Evolutionary conservation across 2,797 vertebrate genomes (phyloP), one percentile per base, ranked within the genome.

Genomic region (Lates japonicus): DNA sequence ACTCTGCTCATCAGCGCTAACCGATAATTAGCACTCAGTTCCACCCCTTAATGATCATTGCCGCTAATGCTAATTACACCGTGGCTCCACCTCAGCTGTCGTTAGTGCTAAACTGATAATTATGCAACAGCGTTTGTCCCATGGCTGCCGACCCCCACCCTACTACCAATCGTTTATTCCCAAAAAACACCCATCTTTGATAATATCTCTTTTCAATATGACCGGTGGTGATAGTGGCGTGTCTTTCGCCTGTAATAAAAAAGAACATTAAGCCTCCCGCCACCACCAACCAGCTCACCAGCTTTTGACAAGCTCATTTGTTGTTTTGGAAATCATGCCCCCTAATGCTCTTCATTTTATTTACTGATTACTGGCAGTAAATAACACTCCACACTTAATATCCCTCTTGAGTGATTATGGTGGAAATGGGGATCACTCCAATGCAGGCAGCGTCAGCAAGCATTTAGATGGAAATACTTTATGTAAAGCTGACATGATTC

Each of bases 1-100:
- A 69, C 91, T 93, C 83, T 79, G 86, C 90, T 94, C 94, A 89
- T 93, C 92, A 91, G 79, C 59, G 58, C 92, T 92, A 93, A 89
- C 91, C 83, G 64, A 89, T 95, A 95, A 95, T 95, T 95, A 95
- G 92, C 92, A 85, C 87, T 93, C 91, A 81, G 90, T 92, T 94
- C 90, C 90, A 87, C 90, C 92, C 92, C 90, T 93, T 94, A 94
- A 94, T 94, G 91, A 94, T 94, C 91, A 90, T 94, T 92, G 87
- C 91, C 29, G 87, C 91, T 94, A 95, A 94, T 92, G 90, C 90
- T 95, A 94, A 95, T 94, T 94, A 92, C 81, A 87, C 90, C 58
- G 12, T 51, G 44, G 91, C 91, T 91, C 92, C 92, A 90, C 93
- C 92, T 93, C 90, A 76, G 91, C 89, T 90, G 85, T 88, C 86